Evolutionary conservation across 23 tunicate species (phyloP).

Genomic region (Ciona savignyi): DNA sequence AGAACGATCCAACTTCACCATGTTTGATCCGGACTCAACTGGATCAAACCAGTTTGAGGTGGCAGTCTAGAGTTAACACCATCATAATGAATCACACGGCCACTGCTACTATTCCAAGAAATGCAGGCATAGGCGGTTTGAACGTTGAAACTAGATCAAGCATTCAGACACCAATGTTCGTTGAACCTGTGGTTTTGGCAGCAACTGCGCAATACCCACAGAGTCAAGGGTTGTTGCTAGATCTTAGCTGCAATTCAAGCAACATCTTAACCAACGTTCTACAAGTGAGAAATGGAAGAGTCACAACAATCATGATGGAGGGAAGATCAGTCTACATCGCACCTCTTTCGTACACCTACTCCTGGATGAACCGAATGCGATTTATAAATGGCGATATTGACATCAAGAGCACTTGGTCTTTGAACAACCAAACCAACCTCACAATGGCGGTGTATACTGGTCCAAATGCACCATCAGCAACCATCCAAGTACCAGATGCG

Average conservation of each 20-base stretch:
- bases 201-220: not conserved
- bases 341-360: not conserved
- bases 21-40: not conserved
- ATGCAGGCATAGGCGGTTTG: not conserved
- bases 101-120: not conserved
- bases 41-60: not conserved
- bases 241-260: conserved; percentile 1
- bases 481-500: not conserved
- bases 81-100: not conserved
- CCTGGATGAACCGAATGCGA: not conserved
- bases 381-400: not conserved
- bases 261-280: not conserved
- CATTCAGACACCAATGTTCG: not conserved
- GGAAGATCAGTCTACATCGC: conserved; percentile 1
- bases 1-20: not conserved
- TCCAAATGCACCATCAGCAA: not conserved
- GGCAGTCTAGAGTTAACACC: not conserved
- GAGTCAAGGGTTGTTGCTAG: not conserved
- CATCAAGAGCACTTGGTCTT: not conserved
- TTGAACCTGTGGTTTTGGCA: not conserved
- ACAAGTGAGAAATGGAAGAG: not conserved
- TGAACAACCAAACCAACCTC: not conserved
- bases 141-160: not conserved
- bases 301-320: conserved; percentile 5
- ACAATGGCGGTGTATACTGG: not conserved